Conservation (phyloP, 2,888 invertebrate species). For the Phortica magna region DNA sequence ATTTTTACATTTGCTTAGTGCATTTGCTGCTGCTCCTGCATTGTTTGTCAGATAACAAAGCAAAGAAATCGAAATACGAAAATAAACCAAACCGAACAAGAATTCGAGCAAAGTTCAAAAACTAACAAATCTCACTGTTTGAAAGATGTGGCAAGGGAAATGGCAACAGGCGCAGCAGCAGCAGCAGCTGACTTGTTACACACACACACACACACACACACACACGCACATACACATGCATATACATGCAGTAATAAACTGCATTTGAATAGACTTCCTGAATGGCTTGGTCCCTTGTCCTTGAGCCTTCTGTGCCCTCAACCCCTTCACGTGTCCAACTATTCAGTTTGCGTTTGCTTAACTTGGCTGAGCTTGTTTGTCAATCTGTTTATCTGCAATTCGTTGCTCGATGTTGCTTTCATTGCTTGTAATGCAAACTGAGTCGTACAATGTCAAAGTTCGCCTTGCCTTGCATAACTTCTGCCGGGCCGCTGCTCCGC, state of each 20-base stretch:
- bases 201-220: neutral
- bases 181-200: neutral
- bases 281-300: neutral
- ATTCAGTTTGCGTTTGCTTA: neutral
- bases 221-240: neutral
- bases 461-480: neutral
- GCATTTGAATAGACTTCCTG: conserved; percentile 17
- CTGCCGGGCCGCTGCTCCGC: neutral
- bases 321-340: neutral
- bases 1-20: neutral
- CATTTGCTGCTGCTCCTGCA: neutral
- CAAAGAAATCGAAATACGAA: conserved; percentile 6
- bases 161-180: neutral
- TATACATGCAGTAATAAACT: conserved; percentile 19
- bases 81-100: neutral
- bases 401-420: conserved; percentile 56
- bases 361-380: conserved; percentile 61
- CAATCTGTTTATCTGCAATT: conserved; percentile 68
- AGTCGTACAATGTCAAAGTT: conserved; percentile 16
- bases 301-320: neutral
- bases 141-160: neutral
- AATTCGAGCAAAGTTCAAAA: conserved; percentile 13
- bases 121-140: conserved; percentile 14
- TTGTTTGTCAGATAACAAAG: neutral
- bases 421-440: conserved; percentile 28